These are phyloP conservation scores for Pipistrellus kuhlii DNA, from an alignment of 2,797 vertebrate species.

Conservation along the genomic window DNA sequence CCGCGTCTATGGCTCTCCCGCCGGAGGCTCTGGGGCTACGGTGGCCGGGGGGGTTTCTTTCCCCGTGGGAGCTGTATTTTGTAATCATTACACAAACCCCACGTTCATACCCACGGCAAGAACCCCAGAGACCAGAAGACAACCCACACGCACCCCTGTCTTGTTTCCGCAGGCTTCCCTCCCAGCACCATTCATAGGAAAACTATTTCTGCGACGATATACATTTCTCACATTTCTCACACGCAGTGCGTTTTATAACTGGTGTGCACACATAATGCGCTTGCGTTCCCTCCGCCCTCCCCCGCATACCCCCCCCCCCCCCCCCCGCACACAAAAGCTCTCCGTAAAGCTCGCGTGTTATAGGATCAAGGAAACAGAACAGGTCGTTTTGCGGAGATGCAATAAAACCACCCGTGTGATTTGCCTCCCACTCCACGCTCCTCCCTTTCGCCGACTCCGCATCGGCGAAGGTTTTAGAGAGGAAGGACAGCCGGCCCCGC, in stretches of 20 bases:
- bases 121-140: not conserved
- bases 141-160: no score
- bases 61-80: not conserved
- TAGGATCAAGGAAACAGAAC: not conserved
- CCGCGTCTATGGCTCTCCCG: not conserved
- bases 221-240: slow-evolving; percentile 17
- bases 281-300: not conserved
- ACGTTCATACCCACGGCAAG: not conserved
- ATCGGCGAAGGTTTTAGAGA: not conserved
- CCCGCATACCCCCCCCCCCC: no score
- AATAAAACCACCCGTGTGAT: not conserved
- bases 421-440: not conserved
- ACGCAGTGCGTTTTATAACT: not conserved
- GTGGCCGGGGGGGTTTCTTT: not conserved
- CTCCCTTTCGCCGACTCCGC: not conserved
- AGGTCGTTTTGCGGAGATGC: not conserved
- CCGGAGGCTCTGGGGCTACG: not conserved
- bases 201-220: not conserved
- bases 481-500: not conserved
- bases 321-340: not conserved
- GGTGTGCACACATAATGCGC: not conserved
- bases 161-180: not conserved
- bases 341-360: not conserved
- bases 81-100: not conserved
- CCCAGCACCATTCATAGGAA: not conserved